Base-by-base conservation (phyloP, 1,140 invertebrate species). In the Anoplolepis gracilipes region DNA sequence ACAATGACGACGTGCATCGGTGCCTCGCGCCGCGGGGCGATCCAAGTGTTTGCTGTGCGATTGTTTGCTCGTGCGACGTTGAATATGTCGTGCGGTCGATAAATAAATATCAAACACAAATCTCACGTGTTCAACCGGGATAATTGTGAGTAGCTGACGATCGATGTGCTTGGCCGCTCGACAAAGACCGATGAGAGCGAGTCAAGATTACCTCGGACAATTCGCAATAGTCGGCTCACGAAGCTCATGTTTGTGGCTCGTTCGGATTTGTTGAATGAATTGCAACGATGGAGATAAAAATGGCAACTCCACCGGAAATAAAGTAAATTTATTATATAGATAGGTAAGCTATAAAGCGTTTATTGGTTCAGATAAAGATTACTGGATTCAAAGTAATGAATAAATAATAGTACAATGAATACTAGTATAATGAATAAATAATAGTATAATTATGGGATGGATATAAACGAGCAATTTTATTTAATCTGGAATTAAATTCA, bases 21-120 rank as follows among this genome's bases (percentile, higher is more conserved):
- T 64, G 46, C 25, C 16, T 5, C 49, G 16, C 49, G 11, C 19
- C n/a, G 62, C 7, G 28, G 59, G 28, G 16, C 33, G 61, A 46
- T 13, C 30, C 77, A 87, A 87, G 64, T 87, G 85, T 91, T 91
- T 88, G 82, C 55, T 22, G 85, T 82, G 49, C 77, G 75, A 86
- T 88, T 91, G 90, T 90, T 91, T 91, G 90, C 59, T 72, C 67
- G 62, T 39, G 61, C 61, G 57, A 59, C 90, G 86, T 62, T 69
- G 78, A 88, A 90, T 91, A 91, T 90, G 85, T 90, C 87, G 70
- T 70, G 84, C 46, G 84, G 77, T 67, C 73, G 90, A 91, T 90
- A 88, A 91, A 91, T 91, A 90, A 91, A 88, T 91, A 88, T 85
- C 88, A 88, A 91, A 91, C 86, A 84, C 86, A 82, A 91, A 91